These are phyloP conservation scores for Sphecodes monilicornis DNA, from an alignment of 2,888 invertebrate genomes.

Conservation along the genomic window DNA sequence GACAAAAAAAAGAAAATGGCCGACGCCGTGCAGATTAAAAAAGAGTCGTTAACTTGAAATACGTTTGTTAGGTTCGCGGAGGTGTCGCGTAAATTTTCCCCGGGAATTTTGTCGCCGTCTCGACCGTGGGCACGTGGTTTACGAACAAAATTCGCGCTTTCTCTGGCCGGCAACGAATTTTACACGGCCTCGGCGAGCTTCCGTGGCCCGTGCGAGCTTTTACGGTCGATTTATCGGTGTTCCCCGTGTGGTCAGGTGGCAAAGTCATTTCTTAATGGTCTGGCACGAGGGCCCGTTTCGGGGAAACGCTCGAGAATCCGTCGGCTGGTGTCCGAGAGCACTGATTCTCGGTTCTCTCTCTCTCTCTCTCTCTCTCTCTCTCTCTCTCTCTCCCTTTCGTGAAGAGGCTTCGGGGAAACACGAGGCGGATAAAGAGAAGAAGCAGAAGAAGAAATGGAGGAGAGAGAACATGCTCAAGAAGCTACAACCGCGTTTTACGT, in stretches of 20 bases:
- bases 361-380: too few relatives aligned
- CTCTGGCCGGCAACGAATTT: conserved; percentile 29
- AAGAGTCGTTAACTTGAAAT: conserved; percentile 3
- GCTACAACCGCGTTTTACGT: conserved; percentile 48
- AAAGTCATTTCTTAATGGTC: conserved; percentile 60
- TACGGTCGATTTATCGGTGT: conserved; percentile 54
- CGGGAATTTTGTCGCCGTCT: background rate
- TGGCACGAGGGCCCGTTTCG: conserved; percentile 50
- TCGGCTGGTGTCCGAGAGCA: background rate
- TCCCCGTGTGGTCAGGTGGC: conserved; percentile 61
- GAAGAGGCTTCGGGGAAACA: background rate
- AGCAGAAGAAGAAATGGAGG: background rate
- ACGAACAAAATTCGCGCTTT: background rate
- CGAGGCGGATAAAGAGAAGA: background rate
- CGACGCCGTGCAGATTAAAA: background rate
- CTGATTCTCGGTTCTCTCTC: background rate
- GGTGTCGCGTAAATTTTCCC: conserved; percentile 2
- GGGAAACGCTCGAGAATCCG: conserved; percentile 43
- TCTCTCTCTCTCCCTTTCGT: background rate
- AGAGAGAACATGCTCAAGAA: conserved; percentile 32
- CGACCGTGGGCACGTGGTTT: background rate
- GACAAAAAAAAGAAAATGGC: too few relatives aligned
- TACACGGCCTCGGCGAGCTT: conserved; percentile 54
- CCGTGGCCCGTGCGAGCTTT: conserved; percentile 42
- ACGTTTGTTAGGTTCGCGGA: background rate